Evolutionary conservation across 2,888 invertebrate genomes (phyloP), one percentile per base, ranked within the genome.

Genomic region (Agriotes lineatus): DNA sequence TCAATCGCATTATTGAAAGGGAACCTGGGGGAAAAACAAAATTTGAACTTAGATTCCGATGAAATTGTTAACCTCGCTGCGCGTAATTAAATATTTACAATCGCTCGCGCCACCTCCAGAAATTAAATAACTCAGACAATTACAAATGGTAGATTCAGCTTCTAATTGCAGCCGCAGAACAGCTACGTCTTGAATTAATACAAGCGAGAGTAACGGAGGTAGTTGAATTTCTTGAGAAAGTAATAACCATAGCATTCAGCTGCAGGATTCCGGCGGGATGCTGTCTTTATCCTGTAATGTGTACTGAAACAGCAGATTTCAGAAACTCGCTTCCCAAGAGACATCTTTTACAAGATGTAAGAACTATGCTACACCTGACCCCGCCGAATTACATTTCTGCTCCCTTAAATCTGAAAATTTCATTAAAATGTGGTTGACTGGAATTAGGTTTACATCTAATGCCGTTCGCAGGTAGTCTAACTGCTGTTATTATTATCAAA

Each of bases 301-400:
- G 64, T 57, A 56, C 64, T 64, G 64, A 64, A 57, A 64, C 64
- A 64, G 64, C 57, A 57, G 64, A 64, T 64, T 64, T 64, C 45
- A 64, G 64, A 57, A 64, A 45, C 57, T 56, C 56, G 22, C 57
- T 33, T 64, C 64, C 64, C 57, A 2, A n/a, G 64, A 57, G 64
- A 48, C 37, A 25, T 14, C 64, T 48, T 64, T 45, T 64, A 64
- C 57, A 64, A 64, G 64, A 64, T 64, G 64, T 64, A 64, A 45
- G 48, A 57, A 44, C 45, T 64, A 18, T 48, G 64, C 48, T 64
- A 45, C 56, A 64, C 57, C 64, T 64, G 64, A 64, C 64, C 45
- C 37, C 14, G 39, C 64, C 48, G 57, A 48, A 64, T 64, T 64
- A 64, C 48, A 64, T 64, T 57, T 57, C 45, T 20, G 37, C 37